phyloP scores from a whole-genome alignment of 2,888 invertebrate species.

The Tetragonisca angustula region DNA sequence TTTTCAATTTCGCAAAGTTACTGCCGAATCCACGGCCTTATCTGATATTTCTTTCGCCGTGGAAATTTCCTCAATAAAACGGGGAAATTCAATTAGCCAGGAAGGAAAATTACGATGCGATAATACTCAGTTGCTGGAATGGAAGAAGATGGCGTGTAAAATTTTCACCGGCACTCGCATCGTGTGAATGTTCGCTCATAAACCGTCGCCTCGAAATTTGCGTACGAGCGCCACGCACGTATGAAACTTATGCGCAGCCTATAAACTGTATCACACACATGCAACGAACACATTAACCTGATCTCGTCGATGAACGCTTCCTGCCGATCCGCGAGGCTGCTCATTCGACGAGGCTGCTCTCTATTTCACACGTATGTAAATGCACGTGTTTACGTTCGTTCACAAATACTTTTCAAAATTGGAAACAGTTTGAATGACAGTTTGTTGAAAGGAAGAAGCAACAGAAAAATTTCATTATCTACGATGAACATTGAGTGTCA shows the following conservation, averaged over 20 bases:
- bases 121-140: not conserved
- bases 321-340: slow-evolving; percentile 45
- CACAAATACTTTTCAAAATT: too few species aligned
- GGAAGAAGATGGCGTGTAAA: not conserved
- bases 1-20: not conserved
- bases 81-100: not conserved
- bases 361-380: too few species aligned
- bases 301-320: slow-evolving; percentile 65
- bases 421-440: too few species aligned
- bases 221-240: not conserved
- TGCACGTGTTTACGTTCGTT: too few species aligned
- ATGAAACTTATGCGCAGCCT: not conserved
- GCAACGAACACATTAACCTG: slow-evolving; percentile 60
- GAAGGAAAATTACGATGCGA: not conserved
- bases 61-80: not conserved
- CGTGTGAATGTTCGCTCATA: not conserved
- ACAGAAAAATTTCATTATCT: too few species aligned
- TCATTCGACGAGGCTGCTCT: slow-evolving; percentile 34
- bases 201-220: slow-evolving; percentile 13
- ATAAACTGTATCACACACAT: slow-evolving; percentile 50
- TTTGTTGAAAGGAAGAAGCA: too few species aligned
- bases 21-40: not conserved
- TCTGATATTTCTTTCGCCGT: not conserved
- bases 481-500: too few species aligned
- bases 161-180: not conserved